Evolutionary conservation across 2,888 invertebrate species (phyloP), one percentile per base, ranked within the genome.

Genomic region (Itoplectis maculator): DNA sequence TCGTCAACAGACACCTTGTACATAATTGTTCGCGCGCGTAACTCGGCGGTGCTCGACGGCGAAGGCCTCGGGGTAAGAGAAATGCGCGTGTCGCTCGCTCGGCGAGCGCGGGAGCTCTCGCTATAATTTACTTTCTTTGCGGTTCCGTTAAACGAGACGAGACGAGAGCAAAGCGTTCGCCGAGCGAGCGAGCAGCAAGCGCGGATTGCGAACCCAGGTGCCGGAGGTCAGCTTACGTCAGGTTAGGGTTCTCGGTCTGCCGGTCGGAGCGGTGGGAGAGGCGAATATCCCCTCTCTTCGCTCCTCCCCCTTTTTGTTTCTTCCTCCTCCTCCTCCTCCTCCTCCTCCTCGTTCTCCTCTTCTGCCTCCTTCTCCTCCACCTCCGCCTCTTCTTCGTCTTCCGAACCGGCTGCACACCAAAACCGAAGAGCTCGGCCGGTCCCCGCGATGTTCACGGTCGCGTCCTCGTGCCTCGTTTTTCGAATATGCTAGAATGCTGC

Each of bases 161-260:
- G 84, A 78, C 70, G 78, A 72, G 82, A 83, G 73, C 56, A 63
- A 66, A 75, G 79, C 51, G 79, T 73, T 59, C 35, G 72, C 68
- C 86, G 84, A 78, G 83, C 86, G 85, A 86, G 29, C 29, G 87
- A 88, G 89, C n/a, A n/a, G n/a, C n/a, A n/a, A n/a, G n/a, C n/a
- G n/a, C 87, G 88, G 88, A 86, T 86, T 86, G 88, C 89, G 89
- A 88, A 89, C 90, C 88, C 88, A 89, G 88, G 88, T 89, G 89
- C 89, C 80, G 88, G 90, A 90, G 91, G 90, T 91, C 91, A 90
- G 88, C 89, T 91, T 91, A 89, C 88, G 89, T 88, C 89, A 91
- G 91, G 91, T 91, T 91, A 91, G 89, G 91, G 91, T 88, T 90
- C 84, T 79, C 78, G 81, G 79, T 73, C 79, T 78, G 69, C 69